phyloP scores from a whole-genome alignment of 2,797 vertebrate species.

The Diplodus puntazzo region DNA sequence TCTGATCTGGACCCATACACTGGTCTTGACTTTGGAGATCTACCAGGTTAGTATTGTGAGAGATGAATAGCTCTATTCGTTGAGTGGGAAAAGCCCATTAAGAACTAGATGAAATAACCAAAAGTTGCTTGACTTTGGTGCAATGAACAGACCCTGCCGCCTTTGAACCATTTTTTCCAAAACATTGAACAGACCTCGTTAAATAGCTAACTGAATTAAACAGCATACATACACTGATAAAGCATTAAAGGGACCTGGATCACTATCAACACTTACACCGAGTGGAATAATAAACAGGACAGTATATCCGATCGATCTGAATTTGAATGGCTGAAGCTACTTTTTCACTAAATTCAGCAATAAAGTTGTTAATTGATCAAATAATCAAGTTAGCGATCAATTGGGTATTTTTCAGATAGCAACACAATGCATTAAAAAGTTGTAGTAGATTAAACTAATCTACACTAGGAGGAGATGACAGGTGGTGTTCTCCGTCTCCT shows the following conservation, averaged over 20 bases:
- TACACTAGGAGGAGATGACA: neutral
- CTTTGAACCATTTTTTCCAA: neutral
- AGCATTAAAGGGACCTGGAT: neutral
- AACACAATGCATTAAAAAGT: neutral
- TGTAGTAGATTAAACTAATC: neutral
- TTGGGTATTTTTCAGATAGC: neutral
- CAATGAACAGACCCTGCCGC: neutral
- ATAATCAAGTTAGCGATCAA: neutral
- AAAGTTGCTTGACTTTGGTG: too few relatives aligned
- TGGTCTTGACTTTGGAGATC: conserved; percentile 23
- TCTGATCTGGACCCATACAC: conserved; percentile 18
- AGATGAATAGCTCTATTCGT: neutral
- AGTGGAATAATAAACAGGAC: neutral
- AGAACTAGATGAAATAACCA: neutral
- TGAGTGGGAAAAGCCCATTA: neutral
- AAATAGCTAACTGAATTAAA: neutral
- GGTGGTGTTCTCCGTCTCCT: neutral
- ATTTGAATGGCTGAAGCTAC: neutral
- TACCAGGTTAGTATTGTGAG: conserved; percentile 60
- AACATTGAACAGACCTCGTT: neutral
- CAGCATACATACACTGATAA: neutral
- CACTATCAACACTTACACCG: neutral
- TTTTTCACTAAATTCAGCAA: neutral
- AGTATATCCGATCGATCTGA: neutral
- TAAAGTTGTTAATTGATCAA: neutral